Conservation (phyloP, 2,888 invertebrate species). For the Macrosoma leucophasiata region DNA sequence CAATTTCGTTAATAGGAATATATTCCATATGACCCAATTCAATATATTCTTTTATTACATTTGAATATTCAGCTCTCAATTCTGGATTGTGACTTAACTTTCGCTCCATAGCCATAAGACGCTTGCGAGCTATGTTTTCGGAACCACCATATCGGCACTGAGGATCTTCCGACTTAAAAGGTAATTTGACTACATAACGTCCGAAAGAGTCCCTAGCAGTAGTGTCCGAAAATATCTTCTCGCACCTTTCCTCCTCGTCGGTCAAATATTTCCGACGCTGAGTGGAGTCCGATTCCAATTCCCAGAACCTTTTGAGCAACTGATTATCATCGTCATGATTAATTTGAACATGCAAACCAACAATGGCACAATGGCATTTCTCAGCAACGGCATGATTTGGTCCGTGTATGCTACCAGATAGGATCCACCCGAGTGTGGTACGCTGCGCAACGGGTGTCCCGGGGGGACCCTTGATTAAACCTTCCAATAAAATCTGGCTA, state of each 20-base stretch:
- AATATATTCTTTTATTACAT: conserved; percentile 1
- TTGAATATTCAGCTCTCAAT: background rate
- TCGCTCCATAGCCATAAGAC: conserved; percentile 10
- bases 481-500: conserved; percentile 20
- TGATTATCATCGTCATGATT: background rate
- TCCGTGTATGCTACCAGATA: conserved; percentile 18
- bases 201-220: background rate
- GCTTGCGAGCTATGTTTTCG: conserved; percentile 11
- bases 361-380: background rate
- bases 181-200: conserved; percentile 3
- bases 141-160: conserved; percentile 9
- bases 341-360: conserved; percentile 1
- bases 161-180: conserved; percentile 2
- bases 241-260: conserved; percentile 3
- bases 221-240: background rate
- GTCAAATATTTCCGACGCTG: conserved; percentile 1
- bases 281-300: no score
- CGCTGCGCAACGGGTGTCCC: conserved; percentile 17
- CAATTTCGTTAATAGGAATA: background rate
- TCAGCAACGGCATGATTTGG: background rate
- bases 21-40: conserved; percentile 7
- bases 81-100: conserved; percentile 8
- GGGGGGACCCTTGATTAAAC: conserved; percentile 15
- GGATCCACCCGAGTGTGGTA: conserved; percentile 25
- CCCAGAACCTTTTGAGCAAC: background rate